Evolutionary conservation across 2,797 vertebrate genomes (phyloP).

Genomic region (Meda fulgida): DNA sequence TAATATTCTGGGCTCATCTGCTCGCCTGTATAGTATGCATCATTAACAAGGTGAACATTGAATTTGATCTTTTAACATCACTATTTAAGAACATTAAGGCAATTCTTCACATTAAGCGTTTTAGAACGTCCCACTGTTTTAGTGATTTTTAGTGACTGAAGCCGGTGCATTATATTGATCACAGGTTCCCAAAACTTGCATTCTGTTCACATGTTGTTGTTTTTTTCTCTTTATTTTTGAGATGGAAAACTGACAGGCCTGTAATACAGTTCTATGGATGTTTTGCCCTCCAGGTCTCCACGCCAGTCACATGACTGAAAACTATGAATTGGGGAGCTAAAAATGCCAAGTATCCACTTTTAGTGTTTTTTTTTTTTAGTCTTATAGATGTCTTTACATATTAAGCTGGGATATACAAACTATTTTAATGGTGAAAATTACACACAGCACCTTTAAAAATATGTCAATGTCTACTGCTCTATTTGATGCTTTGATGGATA

Average conservation of each 20-base stretch:
- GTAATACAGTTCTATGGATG: not conserved
- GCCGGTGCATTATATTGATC: not conserved
- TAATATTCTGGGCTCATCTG: not conserved
- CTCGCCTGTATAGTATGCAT: not conserved
- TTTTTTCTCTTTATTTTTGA: too few species aligned
- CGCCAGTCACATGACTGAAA: not conserved
- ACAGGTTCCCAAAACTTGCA: not conserved
- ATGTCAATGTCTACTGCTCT: not conserved
- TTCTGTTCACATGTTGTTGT: not conserved
- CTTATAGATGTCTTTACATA: not conserved
- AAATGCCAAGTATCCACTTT: not conserved
- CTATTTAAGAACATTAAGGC: not conserved
- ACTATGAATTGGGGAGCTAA: not conserved
- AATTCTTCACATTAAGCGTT: too few species aligned
- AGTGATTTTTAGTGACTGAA: not conserved
- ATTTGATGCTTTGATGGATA: not conserved
- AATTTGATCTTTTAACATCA: not conserved
- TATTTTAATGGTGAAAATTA: not conserved
- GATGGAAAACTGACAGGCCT: not conserved
- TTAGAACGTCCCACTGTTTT: not conserved
- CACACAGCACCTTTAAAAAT: constrained; percentile 20
- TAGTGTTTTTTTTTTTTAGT: not conserved
- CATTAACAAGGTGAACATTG: not conserved
- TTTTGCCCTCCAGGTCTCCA: not conserved
- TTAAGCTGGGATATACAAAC: not conserved